Base-by-base conservation (phyloP, 2,888 invertebrate genomes). In the Pelosia muscerda region DNA sequence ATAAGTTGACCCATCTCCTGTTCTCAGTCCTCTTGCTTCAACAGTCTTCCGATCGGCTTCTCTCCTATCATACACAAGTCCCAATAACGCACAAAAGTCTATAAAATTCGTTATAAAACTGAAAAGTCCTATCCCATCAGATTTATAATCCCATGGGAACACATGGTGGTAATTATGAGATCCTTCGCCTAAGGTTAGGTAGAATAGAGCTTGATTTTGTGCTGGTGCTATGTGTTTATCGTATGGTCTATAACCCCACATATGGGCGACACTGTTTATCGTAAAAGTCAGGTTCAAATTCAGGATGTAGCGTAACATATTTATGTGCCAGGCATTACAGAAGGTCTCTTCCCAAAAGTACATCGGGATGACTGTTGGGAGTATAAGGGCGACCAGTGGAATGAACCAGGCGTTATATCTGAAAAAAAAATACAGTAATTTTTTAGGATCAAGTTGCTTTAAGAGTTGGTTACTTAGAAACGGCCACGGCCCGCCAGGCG, bases 241-340 rank as follows among this genome's bases (percentile, higher is more conserved):
- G 71, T 94, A 94, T 0, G 94, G 93, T 56, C 83, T 90, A 64
- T 85, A 84, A 9, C 94, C 95, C 88, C 89, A 92, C 15, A 90
- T 75, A 83, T 96, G 96, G 10, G 96, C 96, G 1, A 95, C 93
- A 75, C 96, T 96, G 90, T 96, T 96, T n/a, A 96, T 96, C 11
- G 95, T 84, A 95, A 96, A 96, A 0, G 85, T 81, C 0, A 64
- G 0, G 38, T 83, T 79, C 0, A 71, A 11, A 0, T 62, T 68
- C 0, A 76, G 0, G 0, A 74, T 63, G 34, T 59, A 66, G 5
- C 81, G 61, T 0, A 78, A 23, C n/a, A 78, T 63, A 53, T 76
- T 78, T 4, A 77, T 2, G 19, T 78, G 71, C 73, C 74, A 82
- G 0, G 75, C 66, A 19, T 53, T 66, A 5, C 55, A 54, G 19